Percentiles rank a stretch among this genome's conserved stretches.
These are phyloP conservation scores for Anguilla marmorata DNA, from an alignment of 2,797 vertebrate species.

Conservation along the genomic window DNA sequence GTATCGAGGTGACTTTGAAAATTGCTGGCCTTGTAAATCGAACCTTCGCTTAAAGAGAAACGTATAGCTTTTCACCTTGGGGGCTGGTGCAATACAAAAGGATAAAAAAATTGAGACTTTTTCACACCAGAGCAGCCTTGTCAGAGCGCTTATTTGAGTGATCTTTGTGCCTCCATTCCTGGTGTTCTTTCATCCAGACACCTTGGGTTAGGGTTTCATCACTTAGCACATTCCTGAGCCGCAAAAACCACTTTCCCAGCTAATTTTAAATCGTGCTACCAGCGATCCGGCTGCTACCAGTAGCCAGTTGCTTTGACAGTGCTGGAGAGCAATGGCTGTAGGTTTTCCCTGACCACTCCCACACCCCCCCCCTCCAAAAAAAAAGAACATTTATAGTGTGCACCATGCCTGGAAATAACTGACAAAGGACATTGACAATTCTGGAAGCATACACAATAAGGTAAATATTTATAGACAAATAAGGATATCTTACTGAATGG, in stretches of 20 bases:
- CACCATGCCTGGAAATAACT: background rate
- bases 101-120: constrained; percentile 4
- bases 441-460: background rate
- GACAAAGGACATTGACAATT: background rate
- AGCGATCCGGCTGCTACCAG: background rate
- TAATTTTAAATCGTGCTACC: constrained; percentile 1
- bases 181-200: constrained; percentile 4
- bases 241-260: constrained; percentile 24
- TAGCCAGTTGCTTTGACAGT: too few relatives aligned
- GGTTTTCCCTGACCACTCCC: background rate
- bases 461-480: background rate
- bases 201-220: constrained; percentile 26
- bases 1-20: background rate
- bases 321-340: background rate
- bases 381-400: background rate
- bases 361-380: background rate
- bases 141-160: background rate
- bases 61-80: constrained; percentile 13
- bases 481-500: background rate
- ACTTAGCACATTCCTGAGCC: constrained; percentile 22
- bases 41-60: constrained; percentile 1
- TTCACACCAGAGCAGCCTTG: constrained; percentile 3
- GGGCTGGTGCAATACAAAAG: constrained; percentile 3
- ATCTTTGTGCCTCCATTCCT: constrained; percentile 9
- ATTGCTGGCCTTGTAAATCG: constrained; percentile 4